phyloP scores from a whole-genome alignment of 2,113 vertebrate species.

The Callionymus lyra region DNA sequence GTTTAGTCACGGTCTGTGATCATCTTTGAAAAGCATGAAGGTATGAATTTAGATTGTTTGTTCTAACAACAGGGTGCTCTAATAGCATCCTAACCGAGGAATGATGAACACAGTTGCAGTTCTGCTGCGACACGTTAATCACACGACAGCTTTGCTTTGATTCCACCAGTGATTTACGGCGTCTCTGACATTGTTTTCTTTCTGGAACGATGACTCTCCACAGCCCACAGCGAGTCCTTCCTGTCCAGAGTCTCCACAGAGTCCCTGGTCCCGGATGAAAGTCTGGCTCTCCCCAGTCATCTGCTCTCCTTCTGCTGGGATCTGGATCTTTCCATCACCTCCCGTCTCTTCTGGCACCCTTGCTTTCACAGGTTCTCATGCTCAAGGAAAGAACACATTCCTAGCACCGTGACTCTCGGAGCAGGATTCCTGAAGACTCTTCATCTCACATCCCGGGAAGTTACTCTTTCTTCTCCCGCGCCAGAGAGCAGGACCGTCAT shows the following conservation, averaged over 20 bases:
- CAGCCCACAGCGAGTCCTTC: slow-evolving; percentile 11
- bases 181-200: background rate
- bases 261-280: slow-evolving; percentile 36
- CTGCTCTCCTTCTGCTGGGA: slow-evolving; percentile 3
- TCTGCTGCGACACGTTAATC: too few relatives aligned
- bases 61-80: too few relatives aligned
- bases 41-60: too few relatives aligned
- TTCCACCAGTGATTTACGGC: too few relatives aligned
- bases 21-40: too few relatives aligned
- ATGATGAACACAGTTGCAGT: too few relatives aligned
- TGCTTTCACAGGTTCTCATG: slow-evolving; percentile 21
- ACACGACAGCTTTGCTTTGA: too few relatives aligned
- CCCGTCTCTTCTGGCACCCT: slow-evolving; percentile 19
- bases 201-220: background rate
- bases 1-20: too few relatives aligned
- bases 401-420: slow-evolving; percentile 29
- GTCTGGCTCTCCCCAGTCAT: background rate
- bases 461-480: slow-evolving; percentile 3
- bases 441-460: slow-evolving; percentile 24
- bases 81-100: too few relatives aligned
- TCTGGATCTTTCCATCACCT: slow-evolving; percentile 17
- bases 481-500: slow-evolving; percentile 5
- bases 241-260: slow-evolving; percentile 26
- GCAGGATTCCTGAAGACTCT: slow-evolving; percentile 33
- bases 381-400: slow-evolving; percentile 42